These are phyloP conservation scores for Smithornis capensis DNA, from an alignment of 2,113 vertebrate genomes.

Conservation along the genomic window DNA sequence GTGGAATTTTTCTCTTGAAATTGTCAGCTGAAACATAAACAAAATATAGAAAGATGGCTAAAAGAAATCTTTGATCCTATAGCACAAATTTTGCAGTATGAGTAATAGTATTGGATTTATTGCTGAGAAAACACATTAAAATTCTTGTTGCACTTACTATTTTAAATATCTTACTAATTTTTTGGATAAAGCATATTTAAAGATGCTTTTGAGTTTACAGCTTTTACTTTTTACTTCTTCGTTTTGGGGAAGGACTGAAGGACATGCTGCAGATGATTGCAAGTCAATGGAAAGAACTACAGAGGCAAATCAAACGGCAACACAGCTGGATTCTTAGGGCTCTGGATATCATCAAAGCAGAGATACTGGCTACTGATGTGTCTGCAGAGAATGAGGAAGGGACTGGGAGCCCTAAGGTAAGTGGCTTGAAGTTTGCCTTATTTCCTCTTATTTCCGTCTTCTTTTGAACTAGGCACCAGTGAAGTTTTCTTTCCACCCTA, in stretches of 20 bases:
- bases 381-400: slow-evolving; percentile 76
- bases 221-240: slow-evolving; percentile 39
- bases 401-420: slow-evolving; percentile 85
- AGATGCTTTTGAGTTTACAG: slow-evolving; percentile 1
- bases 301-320: slow-evolving; percentile 96
- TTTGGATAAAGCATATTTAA: slow-evolving; percentile 9
- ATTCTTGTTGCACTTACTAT: not conserved
- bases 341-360: slow-evolving; percentile 91
- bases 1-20: not conserved
- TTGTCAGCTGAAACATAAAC: not conserved
- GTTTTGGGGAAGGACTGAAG: slow-evolving; percentile 85
- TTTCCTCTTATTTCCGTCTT: slow-evolving; percentile 76
- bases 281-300: slow-evolving; percentile 95
- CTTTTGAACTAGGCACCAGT: slow-evolving; percentile 81
- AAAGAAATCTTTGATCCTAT: not conserved
- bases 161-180: slow-evolving; percentile 5
- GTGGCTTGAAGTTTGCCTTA: slow-evolving; percentile 76
- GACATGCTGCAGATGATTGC: slow-evolving; percentile 94
- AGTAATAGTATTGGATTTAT: not conserved
- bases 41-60: not conserved
- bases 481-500: slow-evolving; percentile 79
- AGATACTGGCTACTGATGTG: slow-evolving; percentile 87
- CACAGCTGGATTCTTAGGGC: slow-evolving; percentile 96
- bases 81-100: not conserved
- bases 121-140: not conserved